A percentile compares a stretch with the other conserved stretches of the same genome.
phyloP scores from a whole-genome alignment of 1,140 invertebrate species.

The Panagrolaimus sp. region DNA sequence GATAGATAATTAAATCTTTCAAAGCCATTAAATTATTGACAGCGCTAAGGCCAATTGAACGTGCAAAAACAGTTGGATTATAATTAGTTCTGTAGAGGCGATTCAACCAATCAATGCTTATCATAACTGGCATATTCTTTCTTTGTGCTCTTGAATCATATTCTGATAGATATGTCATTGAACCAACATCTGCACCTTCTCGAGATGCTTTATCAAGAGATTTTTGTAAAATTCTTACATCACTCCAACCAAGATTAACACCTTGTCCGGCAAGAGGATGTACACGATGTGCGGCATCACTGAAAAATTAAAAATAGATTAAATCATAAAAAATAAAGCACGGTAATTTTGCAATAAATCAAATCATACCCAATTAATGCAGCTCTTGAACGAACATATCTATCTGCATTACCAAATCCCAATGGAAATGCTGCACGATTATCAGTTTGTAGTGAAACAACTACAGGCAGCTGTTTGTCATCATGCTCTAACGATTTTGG shows the following conservation, averaged over 20 bases:
- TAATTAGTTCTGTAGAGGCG: constrained; percentile 73
- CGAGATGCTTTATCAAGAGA: constrained; percentile 68
- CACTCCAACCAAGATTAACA: constrained; percentile 91
- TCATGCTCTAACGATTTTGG: neutral
- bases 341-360: too few species aligned
- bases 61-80: constrained; percentile 71
- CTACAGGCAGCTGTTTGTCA: constrained; percentile 72
- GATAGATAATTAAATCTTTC: constrained; percentile 71
- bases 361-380: constrained; percentile 73
- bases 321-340: too few species aligned
- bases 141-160: constrained; percentile 79
- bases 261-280: constrained; percentile 81
- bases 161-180: constrained; percentile 65
- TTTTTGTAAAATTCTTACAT: constrained; percentile 71
- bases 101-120: constrained; percentile 78
- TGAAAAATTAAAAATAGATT: constrained; percentile 37
- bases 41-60: constrained; percentile 78
- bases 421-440: constrained; percentile 81
- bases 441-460: constrained; percentile 65
- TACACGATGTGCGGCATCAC: constrained; percentile 89
- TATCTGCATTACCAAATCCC: constrained; percentile 77
- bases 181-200: constrained; percentile 69
- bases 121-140: constrained; percentile 79
- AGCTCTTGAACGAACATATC: constrained; percentile 71
- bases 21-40: constrained; percentile 72